Percentiles rank a stretch among this genome's conserved stretches.
Conservation (phyloP, 2,888 invertebrate genomes). For the Lutraria lutraria region DNA sequence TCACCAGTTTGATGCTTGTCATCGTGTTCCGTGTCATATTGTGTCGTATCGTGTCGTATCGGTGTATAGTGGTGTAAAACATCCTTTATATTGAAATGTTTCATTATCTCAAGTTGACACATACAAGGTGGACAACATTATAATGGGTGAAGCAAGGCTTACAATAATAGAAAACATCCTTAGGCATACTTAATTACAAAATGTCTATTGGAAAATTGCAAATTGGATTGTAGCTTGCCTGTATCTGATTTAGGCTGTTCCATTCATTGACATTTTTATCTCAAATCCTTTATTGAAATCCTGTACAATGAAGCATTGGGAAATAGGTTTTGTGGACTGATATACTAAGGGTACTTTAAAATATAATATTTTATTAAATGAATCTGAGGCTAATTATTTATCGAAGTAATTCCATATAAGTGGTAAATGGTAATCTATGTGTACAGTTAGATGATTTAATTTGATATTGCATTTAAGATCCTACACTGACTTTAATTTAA, state of each 20-base stretch:
- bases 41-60: background rate
- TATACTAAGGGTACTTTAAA: too few species aligned
- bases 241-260: background rate
- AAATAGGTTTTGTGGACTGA: background rate
- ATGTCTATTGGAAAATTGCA: slow-evolving; percentile 8
- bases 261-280: background rate
- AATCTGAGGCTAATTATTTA: too few species aligned
- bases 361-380: too few species aligned
- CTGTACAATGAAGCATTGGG: background rate
- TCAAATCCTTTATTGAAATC: background rate
- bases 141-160: slow-evolving; percentile 15
- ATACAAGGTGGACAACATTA: background rate
- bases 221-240: slow-evolving; percentile 11
- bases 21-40: background rate
- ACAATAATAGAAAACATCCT: slow-evolving; percentile 23
- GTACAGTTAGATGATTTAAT: too few species aligned
- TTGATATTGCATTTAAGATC: too few species aligned
- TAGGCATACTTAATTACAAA: slow-evolving; percentile 24
- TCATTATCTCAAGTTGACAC: slow-evolving; percentile 18
- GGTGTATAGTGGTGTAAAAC: background rate
- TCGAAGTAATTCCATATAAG: too few species aligned
- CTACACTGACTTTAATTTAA: too few species aligned
- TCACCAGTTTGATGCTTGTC: background rate
- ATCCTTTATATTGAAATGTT: slow-evolving; percentile 9
- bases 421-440: too few species aligned